A percentile compares a stretch with the other conserved stretches of the same genome.
Evolutionary conservation across 2,113 vertebrate species (phyloP).

Genomic region (Alaudala cheleensis): DNA sequence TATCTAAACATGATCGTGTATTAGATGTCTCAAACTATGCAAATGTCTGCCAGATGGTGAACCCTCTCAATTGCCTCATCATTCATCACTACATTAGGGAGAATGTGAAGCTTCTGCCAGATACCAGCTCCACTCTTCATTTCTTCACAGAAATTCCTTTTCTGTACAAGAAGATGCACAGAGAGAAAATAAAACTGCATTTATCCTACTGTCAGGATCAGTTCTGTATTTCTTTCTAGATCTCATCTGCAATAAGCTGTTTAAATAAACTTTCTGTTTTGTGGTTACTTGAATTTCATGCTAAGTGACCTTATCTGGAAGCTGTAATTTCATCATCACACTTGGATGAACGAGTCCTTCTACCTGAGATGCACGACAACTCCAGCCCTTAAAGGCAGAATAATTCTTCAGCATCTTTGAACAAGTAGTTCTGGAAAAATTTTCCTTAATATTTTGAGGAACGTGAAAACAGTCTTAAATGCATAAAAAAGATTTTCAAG

Average conservation of each 20-base stretch:
- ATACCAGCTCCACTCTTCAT: not conserved
- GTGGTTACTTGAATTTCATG: not conserved
- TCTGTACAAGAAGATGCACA: not conserved
- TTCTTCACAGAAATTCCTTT: not conserved
- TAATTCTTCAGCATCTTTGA: not conserved
- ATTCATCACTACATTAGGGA: not conserved
- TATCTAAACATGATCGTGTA: conserved; percentile 27
- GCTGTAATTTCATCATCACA: not conserved
- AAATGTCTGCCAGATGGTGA: conserved; percentile 34
- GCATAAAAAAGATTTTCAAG: not conserved
- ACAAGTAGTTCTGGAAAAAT: not conserved
- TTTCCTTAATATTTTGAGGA: not conserved
- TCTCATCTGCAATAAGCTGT: not conserved
- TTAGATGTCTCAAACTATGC: conserved; percentile 3
- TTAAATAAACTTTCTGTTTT: not conserved
- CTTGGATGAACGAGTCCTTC: not conserved
- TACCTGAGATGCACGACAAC: not conserved
- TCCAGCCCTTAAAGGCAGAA: not conserved
- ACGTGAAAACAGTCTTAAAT: not conserved
- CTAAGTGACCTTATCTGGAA: not conserved
- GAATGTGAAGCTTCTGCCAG: conserved; percentile 1
- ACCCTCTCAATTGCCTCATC: conserved; percentile 5
- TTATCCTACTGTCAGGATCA: not conserved
- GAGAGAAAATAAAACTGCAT: not conserved
- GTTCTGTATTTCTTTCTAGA: not conserved